phyloP scores from a whole-genome alignment of 2,113 vertebrate species.

The Danio rerio region GRCz12tu NC_133184.1:34976001-34976500 shows the following conservation, averaged over 20 bases:
- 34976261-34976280: conserved; percentile 50
- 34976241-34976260: conserved; percentile 99
- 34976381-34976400: conserved; percentile 99
- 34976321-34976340: conserved; percentile 17
- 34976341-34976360: conserved; percentile 98
- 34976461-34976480: conserved; percentile 99
- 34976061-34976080: no score
- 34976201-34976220: conserved; percentile 98
- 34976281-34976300: background rate
- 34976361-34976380: conserved; percentile 98
- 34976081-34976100: background rate
- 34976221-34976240: conserved; percentile 99
- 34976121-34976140: conserved; percentile 70
- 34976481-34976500: conserved; percentile 99
- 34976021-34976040: no score
- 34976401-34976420: conserved; percentile 99
- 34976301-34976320: background rate
- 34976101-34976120: conserved; percentile 30
- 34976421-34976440: conserved; percentile 99
- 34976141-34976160: conserved; percentile 99
- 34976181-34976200: conserved; percentile 98
- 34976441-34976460: conserved; percentile 99
- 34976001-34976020: no score
- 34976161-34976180: conserved; percentile 99
- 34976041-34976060: no score